Percentiles rank a stretch among this genome's conserved stretches.
These are phyloP conservation scores for Sibirionetta formosa DNA, from an alignment of 2,797 vertebrate genomes.

Conservation along the genomic window DNA sequence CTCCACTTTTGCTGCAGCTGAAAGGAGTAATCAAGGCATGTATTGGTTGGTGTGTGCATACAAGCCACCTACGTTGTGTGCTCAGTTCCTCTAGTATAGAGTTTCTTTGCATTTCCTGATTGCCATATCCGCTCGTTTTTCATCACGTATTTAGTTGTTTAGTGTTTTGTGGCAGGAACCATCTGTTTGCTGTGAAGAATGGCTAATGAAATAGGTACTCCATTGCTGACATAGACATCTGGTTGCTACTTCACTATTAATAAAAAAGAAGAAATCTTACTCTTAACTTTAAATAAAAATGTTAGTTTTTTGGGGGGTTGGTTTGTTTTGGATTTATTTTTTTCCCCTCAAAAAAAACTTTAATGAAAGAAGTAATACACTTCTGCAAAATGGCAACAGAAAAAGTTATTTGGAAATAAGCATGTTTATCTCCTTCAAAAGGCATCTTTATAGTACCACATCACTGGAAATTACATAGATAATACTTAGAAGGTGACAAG, in stretches of 20 bases:
- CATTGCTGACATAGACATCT: background rate
- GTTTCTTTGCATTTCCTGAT: background rate
- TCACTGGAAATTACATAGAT: background rate
- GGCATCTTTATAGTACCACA: background rate
- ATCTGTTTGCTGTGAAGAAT: background rate
- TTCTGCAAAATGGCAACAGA: background rate
- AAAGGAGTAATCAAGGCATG: background rate
- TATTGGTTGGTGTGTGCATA: rapidly evolving
- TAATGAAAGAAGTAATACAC: background rate
- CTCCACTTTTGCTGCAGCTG: rapidly evolving
- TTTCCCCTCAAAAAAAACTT: background rate
- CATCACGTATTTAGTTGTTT: background rate
- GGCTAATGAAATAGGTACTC: background rate
- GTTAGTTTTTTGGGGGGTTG: background rate
- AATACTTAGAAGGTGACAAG: background rate
- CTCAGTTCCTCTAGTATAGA: background rate
- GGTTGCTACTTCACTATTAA: background rate
- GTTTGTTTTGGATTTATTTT: background rate
- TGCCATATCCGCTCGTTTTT: background rate
- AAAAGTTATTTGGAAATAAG: background rate
- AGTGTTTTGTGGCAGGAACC: background rate
- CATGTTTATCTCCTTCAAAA: background rate
- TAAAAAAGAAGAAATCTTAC: background rate
- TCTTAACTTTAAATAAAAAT: background rate
- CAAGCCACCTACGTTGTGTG: rapidly evolving